phyloP scores from a whole-genome alignment of 1,140 invertebrate genomes.

The Drosophila cardini region DNA sequence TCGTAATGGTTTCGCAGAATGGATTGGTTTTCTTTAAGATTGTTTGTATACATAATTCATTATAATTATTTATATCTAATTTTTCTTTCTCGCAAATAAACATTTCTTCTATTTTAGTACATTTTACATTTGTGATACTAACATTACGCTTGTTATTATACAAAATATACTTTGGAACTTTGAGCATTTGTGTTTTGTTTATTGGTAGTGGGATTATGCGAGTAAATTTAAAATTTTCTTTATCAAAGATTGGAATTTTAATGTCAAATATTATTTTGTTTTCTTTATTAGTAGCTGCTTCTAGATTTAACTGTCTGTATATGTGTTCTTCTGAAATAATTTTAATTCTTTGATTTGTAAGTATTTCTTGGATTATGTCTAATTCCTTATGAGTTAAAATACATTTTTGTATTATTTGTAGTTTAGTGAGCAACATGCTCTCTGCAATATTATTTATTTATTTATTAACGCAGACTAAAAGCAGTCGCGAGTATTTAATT shows the following conservation, averaged over 20 bases:
- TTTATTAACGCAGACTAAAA: too few relatives aligned
- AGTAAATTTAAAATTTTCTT: not conserved
- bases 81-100: constrained; percentile 15
- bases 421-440: constrained; percentile 18
- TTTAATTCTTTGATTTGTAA: too few relatives aligned
- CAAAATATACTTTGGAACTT: not conserved
- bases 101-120: constrained; percentile 10
- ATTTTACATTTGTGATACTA: not conserved
- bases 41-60: too few relatives aligned
- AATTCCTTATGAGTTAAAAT: constrained; percentile 11
- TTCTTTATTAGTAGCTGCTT: constrained; percentile 3
- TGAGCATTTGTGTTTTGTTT: not conserved
- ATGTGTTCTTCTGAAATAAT: constrained; percentile 9
- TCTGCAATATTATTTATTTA: constrained; percentile 35
- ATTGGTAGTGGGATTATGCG: constrained; percentile 1
- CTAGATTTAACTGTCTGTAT: constrained; percentile 6
- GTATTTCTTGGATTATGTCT: constrained; percentile 2
- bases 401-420: constrained; percentile 21
- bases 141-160: not conserved
- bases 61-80: too few relatives aligned
- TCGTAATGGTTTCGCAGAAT: too few relatives aligned
- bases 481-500: too few relatives aligned
- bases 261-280: not conserved
- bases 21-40: too few relatives aligned
- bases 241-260: not conserved